Base-by-base conservation (phyloP, 2,113 vertebrate species). In the Eublepharis macularius region DNA sequence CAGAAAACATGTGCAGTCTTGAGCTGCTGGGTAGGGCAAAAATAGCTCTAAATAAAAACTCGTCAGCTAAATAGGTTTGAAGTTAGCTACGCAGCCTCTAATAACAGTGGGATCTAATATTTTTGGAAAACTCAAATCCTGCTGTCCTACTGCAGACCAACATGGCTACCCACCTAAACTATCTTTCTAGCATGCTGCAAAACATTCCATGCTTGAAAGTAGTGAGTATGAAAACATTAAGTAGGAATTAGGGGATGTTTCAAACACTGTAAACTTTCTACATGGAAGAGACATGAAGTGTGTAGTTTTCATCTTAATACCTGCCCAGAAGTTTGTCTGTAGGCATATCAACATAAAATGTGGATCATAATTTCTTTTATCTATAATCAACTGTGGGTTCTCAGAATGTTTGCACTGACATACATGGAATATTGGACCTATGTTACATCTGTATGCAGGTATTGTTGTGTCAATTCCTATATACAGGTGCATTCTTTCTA, bases 21-120 rank as follows among this genome's bases (percentile, higher is more conserved):
- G 29, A 45, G 32, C 39, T 83, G 32, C 41, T 14, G 12, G 14
- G 9, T 82, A n/a, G 49, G 41, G 36, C 24, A 57, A 47, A 41
- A 11, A 24, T 47, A 47, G 76, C 8, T 39, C 51, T 63, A 57
- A 43, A 83, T n/a, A 63, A 74, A 75, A 65, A 73, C 16, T 43
- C 36, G n/a, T 57, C 51, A 17, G 14, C n/a, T 76, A 6, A 51
- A 51, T 17, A 51, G 29, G 49, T 76, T 77, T 82, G 34, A 10
- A 0, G 14, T 84, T 5, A 0, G n/a, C 76, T 75, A 1, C 66
- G 11, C 66, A 39, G 60, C 21, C 66, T 57, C 1, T 0, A 34
- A 13, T 4, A 0, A 29, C n/a, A 51, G 24, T 29, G 8, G 36
- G 39, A 0, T 32, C 80, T 4, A 8, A 36, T 0, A 0, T 34